phyloP scores from a whole-genome alignment of 1,140 invertebrate species.

The Drosophila subpulchrella region DNA sequence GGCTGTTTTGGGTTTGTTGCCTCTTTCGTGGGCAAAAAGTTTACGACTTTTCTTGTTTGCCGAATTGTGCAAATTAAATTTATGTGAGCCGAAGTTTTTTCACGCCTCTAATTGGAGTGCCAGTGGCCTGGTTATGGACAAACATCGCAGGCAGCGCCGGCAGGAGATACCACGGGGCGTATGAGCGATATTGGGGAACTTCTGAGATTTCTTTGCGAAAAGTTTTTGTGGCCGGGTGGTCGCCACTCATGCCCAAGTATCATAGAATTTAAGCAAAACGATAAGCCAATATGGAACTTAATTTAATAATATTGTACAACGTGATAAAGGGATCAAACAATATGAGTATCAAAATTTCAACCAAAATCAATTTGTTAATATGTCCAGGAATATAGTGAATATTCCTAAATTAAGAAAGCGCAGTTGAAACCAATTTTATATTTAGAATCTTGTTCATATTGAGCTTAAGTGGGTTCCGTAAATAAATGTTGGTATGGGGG shows the following conservation, averaged over 20 bases:
- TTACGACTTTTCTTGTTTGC: conserved; percentile 77
- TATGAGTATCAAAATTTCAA: background rate
- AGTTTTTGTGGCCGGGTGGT: conserved; percentile 21
- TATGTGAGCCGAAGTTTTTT: conserved; percentile 71
- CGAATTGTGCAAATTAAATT: conserved; percentile 79
- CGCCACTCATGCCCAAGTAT: conserved; percentile 24
- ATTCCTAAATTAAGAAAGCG: too few relatives aligned
- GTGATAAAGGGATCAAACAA: background rate
- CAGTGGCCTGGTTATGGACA: conserved; percentile 59
- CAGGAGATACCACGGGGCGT: conserved; percentile 19
- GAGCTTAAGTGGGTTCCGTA: too few relatives aligned
- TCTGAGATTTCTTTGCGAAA: conserved; percentile 36
- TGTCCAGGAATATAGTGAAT: background rate
- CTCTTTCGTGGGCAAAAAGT: conserved; percentile 63
- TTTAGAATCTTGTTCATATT: too few relatives aligned
- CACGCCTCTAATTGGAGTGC: conserved; percentile 76
- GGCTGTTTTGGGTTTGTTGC: conserved; percentile 31
- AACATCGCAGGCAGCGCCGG: conserved; percentile 20
- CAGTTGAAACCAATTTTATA: too few relatives aligned
- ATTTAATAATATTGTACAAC: conserved; percentile 15
- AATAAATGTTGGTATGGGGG: too few relatives aligned
- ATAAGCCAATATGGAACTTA: conserved; percentile 14
- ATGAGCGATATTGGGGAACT: conserved; percentile 45
- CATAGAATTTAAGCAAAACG: conserved; percentile 14
- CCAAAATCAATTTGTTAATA: background rate